Evolutionary conservation across 2,797 vertebrate species (phyloP).

Genomic region (Telmatherina bonti): DNA sequence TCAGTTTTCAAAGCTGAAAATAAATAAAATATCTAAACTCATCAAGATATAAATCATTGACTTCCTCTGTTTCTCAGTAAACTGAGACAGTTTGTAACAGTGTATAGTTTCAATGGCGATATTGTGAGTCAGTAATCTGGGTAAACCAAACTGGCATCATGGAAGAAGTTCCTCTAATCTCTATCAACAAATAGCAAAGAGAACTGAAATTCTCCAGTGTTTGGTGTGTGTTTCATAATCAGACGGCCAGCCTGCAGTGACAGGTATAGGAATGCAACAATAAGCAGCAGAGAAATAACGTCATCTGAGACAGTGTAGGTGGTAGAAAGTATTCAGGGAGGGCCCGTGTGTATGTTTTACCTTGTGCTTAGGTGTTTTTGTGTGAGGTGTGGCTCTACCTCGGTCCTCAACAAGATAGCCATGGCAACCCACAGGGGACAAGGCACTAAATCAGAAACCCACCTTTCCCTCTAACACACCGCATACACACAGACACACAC

Average conservation of each 20-base stretch:
- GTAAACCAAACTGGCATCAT: slow-evolving; percentile 37
- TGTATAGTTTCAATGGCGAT: slow-evolving; percentile 4
- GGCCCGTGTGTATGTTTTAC: slow-evolving; percentile 41
- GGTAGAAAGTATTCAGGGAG: slow-evolving; percentile 49
- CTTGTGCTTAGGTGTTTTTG: slow-evolving; percentile 33
- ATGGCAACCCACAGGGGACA: slow-evolving; percentile 69
- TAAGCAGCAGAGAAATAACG: slow-evolving; percentile 49
- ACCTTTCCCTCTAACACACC: slow-evolving; percentile 53
- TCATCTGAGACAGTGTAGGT: slow-evolving; percentile 51
- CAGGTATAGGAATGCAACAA: slow-evolving; percentile 69
- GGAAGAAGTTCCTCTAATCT: slow-evolving; percentile 36
- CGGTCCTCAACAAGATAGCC: slow-evolving; percentile 58
- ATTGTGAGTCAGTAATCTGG: slow-evolving; percentile 16
- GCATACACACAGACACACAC: slow-evolving; percentile 46
- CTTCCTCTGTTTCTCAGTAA: background rate
- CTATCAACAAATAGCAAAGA: slow-evolving; percentile 49
- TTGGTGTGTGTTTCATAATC: slow-evolving; percentile 61
- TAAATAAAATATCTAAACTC: background rate
- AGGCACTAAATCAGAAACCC: slow-evolving; percentile 69
- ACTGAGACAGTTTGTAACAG: background rate
- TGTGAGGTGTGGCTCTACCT: slow-evolving; percentile 60
- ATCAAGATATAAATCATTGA: no score
- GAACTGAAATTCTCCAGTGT: slow-evolving; percentile 39
- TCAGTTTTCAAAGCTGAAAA: background rate
- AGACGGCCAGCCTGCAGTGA: slow-evolving; percentile 54